Base-by-base conservation (phyloP, 2,888 invertebrate genomes). In the Eugnorisma glareosa region DNA sequence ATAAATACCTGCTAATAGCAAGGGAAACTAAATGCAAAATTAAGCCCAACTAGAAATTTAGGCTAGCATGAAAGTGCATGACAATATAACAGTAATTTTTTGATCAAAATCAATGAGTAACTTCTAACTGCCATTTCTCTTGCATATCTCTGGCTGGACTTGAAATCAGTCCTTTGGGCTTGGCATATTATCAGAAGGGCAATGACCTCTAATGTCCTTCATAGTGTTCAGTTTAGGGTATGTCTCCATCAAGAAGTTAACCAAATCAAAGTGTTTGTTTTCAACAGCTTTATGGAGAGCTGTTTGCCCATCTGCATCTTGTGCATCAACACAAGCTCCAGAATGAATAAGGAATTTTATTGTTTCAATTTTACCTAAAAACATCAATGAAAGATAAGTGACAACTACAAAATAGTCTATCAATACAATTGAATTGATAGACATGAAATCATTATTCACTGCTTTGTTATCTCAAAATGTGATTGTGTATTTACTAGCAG, bases 271-370 rank as follows among this genome's bases (percentile, higher is more conserved):
- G 85, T 97, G 97, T 59, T 97, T 97, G 75, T 97, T 97, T 89
- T 97, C 95, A 28, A 97, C 96, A 35, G 98, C 98, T 93, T 98
- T 98, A 93, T 99, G 99, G 37, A 99, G 96, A 40, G 98, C 97
- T 51, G 98, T 98, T 93, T 98, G 98, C 0, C 98, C 98, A 95
- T 99, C 99, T 70, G 97, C 96, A 93, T 99, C 99, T 93, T 97
- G 97, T 40, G 97, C 89, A 83, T 96, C 93, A 8, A 97, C 91
- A 92, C 97, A 95, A 13, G 98, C 98, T 83, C 98, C 97, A 75
- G 95, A 95, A 35, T 97, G 92, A 43, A 98, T 93, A 70, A 99
- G 95, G 68, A 98, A 95, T 86, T 97, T 95, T 0, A 98, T 97
- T 83, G 98, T 97, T 67, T 97, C 95, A 63, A 94, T 83, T 93